A percentile compares a stretch with the other conserved stretches of the same genome.
Evolutionary conservation across 2,888 invertebrate species (phyloP).

Genomic region (Spilosoma lubricipeda): DNA sequence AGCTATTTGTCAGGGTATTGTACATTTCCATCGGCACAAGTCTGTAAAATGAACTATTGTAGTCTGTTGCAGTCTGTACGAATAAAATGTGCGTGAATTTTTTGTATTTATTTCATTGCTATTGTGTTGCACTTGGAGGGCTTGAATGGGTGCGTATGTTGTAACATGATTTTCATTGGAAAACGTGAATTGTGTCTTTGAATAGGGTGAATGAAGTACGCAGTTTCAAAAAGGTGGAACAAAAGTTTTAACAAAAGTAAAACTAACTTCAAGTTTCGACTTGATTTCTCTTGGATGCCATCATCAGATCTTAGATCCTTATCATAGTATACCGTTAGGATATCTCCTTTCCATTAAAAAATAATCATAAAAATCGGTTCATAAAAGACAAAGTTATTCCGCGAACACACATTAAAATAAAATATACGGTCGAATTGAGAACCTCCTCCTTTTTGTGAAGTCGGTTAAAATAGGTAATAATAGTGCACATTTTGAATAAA

Average conservation of each 20-base stretch:
- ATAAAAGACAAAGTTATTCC: too few relatives aligned
- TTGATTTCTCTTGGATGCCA: too few relatives aligned
- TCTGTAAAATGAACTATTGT: constrained; percentile 23
- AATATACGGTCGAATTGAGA: too few relatives aligned
- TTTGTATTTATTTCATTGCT: constrained; percentile 14
- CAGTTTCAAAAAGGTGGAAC: background rate
- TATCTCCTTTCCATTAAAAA: too few relatives aligned
- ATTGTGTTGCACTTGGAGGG: constrained; percentile 11
- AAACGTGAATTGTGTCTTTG: background rate
- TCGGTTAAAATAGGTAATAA: background rate
- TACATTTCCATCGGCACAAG: constrained; percentile 36
- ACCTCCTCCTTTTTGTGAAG: too few relatives aligned
- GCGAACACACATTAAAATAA: too few relatives aligned
- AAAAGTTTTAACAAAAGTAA: too few relatives aligned
- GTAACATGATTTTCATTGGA: background rate
- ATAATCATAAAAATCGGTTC: too few relatives aligned
- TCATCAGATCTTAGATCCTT: too few relatives aligned
- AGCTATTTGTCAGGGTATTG: constrained; percentile 41
- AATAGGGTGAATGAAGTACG: background rate
- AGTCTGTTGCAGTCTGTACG: constrained; percentile 13
- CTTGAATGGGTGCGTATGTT: constrained; percentile 12
- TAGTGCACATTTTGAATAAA: background rate
- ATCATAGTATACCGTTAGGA: too few relatives aligned
- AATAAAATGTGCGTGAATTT: constrained; percentile 23
- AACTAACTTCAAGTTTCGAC: too few relatives aligned